Evolutionary conservation across 2,888 invertebrate genomes (phyloP), one percentile per base, ranked within the genome.

Genomic region (Megalurothrips usitatus): DNA sequence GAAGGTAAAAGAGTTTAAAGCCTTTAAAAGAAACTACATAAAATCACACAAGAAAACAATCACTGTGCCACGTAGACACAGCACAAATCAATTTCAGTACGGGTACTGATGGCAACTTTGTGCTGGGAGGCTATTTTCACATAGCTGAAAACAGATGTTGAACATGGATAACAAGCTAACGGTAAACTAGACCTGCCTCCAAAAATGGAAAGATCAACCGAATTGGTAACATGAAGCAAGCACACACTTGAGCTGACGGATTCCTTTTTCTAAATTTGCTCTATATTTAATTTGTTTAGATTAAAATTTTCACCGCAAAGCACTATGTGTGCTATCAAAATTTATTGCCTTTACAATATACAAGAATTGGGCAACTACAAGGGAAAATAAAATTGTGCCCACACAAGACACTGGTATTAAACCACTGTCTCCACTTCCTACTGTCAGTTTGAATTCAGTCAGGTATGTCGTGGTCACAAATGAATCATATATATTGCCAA

Each of bases 41-140:
- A 68, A 68, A 68, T 68, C 68, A 68, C 49, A 79, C 48, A 79
- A 79, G 47, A 79, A 48, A 79, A 48, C 17, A 79, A 79, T 79
- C 28, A 2, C 34, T 68, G 68, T 68, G 68, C 68, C 23, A 68
- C 23, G 34, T 68, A 23, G 58, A 68, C 68, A n/a, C 26, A 23
- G 11, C 68, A 68, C 68, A 68, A 68, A 58, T 43, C 34, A 43
- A 43, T 58, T 58, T 58, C 58, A 58, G 68, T 68, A 23, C 68
- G 8, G 68, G 26, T 58, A 79, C 79, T 79, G 49, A 79, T 49
- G 8, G 48, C 23, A 79, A 48, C 49, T 28, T 47, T 68, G 68
- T 68, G 68, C 23, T 68, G 68, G 11, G 26, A 23, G 23, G 68
- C 68, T 23, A 14, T 23, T 23, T 68, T 68, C 0, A 23, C 23